These are phyloP conservation scores for Microplitis deprimator DNA, from an alignment of 2,888 invertebrate species.

Conservation along the genomic window DNA sequence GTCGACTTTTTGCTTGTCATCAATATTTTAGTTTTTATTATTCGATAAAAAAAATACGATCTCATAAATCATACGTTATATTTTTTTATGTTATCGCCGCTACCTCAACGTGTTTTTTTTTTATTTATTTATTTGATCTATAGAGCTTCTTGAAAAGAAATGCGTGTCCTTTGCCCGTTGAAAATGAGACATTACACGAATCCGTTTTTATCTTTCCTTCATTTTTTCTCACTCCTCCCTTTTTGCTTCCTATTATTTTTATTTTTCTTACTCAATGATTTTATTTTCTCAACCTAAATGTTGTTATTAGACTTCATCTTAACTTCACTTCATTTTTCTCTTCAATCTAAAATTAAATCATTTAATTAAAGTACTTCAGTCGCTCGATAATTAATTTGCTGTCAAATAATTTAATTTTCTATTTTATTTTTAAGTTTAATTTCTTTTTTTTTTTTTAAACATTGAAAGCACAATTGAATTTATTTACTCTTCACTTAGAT, in stretches of 20 bases:
- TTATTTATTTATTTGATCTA: not conserved
- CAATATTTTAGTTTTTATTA: not conserved
- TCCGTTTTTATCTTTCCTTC: conserved; percentile 10
- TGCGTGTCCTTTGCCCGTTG: not conserved
- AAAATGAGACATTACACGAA: conserved; percentile 19
- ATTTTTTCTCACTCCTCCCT: not conserved
- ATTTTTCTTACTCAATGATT: not conserved
- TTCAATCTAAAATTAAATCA: not conserved
- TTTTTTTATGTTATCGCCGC: conserved; percentile 1
- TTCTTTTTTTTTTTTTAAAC: too few relatives aligned
- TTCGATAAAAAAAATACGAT: not conserved
- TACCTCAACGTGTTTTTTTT: conserved; percentile 2
- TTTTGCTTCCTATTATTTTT: not conserved
- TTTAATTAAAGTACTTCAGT: too few relatives aligned
- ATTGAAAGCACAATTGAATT: too few relatives aligned
- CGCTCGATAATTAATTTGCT: too few relatives aligned
- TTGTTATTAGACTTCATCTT: conserved; percentile 11
- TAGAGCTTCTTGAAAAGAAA: conserved; percentile 8
- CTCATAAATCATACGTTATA: conserved; percentile 14
- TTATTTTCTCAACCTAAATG: not conserved
- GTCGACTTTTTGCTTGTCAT: not conserved
- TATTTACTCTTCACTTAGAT: too few relatives aligned
- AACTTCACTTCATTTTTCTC: not conserved
- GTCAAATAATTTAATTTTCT: too few relatives aligned
- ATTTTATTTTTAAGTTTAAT: too few relatives aligned